phyloP scores from a whole-genome alignment of 2,888 invertebrate species.

The Caenorhabditis sinica region DNA sequence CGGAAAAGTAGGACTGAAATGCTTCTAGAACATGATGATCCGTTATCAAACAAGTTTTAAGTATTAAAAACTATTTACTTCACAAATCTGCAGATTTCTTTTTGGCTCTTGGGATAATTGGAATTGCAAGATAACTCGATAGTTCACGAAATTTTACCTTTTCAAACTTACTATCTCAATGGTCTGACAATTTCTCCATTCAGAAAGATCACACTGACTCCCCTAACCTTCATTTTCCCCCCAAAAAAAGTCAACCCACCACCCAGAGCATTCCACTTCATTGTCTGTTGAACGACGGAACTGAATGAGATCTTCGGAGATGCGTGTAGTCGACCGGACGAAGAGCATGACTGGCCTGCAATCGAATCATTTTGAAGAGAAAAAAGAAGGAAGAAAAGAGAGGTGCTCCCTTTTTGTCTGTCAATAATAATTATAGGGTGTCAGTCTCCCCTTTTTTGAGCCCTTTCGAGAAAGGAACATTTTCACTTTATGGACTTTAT shows the following conservation, averaged over 20 bases:
- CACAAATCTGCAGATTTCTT: too few relatives aligned
- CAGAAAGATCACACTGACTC: neutral
- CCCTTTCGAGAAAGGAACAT: neutral
- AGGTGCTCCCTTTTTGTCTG: slow-evolving; percentile 4
- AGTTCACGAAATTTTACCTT: too few relatives aligned
- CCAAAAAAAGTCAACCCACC: slow-evolving; percentile 46
- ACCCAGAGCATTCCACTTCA: slow-evolving; percentile 55
- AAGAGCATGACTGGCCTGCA: slow-evolving; percentile 61
- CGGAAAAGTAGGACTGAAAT: too few relatives aligned
- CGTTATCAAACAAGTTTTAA: too few relatives aligned
- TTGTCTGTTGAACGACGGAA: slow-evolving; percentile 65
- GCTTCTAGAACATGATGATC: too few relatives aligned
- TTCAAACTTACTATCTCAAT: too few relatives aligned
- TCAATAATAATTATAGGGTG: slow-evolving; percentile 41
- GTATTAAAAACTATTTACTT: too few relatives aligned
- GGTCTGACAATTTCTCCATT: neutral
- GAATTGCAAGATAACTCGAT: too few relatives aligned
- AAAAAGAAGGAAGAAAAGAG: neutral
- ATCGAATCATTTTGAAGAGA: slow-evolving; percentile 36
- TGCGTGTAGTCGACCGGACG: slow-evolving; percentile 61
- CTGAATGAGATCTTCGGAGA: slow-evolving; percentile 66
- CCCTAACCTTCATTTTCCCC: neutral
- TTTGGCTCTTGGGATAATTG: too few relatives aligned
- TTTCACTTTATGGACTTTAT: neutral
- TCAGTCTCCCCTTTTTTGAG: neutral